Base-by-base conservation (phyloP, 1,140 invertebrate species). In the Phthorimaea operculella region DNA sequence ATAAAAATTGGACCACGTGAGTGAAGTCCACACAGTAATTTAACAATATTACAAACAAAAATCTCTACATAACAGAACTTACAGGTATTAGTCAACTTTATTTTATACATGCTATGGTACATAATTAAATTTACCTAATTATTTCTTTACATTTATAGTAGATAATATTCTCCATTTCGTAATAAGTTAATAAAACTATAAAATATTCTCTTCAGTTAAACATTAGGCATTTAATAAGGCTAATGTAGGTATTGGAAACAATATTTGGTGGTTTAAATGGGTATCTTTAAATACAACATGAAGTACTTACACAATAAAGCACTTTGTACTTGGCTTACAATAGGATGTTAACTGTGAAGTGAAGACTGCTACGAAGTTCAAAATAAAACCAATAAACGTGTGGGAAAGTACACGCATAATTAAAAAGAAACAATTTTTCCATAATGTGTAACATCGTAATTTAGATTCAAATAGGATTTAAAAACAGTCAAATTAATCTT, bases 161-260 rank as follows among this genome's bases (percentile, higher is more conserved):
- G 74, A 80, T 81, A 79, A 80, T 80, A 77, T 79, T 81, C 68
- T 79, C 74, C 66, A 73, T 72, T 79, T 78, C 79, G 72, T 82
- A 85, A 85, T 83, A 85, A 85, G 82, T 85, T 85, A 85, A 85
- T 85, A 83, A 84, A 84, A 84, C 78, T 83, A 84, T 84, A 83
- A 81, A 84, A 83, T 81, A 83, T 81, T 73, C 68, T 84, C 77
- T 80, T 80, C 79, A 81, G 72, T 82, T 75, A 80, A 77, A 79
- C 71, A 71, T 79, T 79, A 84, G 79, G 81, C 81, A 80, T 76
- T 78, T 71, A 66, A 73, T 84, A 84, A 84, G 81, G 81, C 81
- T 84, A 84, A 84, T 77, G 79, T 69, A 76, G 70, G 74, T 81
- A 75, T 74, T 77, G 76, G 74, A 76, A 84, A 79, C 74, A 76